Percentiles rank a stretch among this genome's conserved stretches.
These are phyloP conservation scores for Arctocebus calabarensis DNA, from an alignment of 2,797 vertebrate genomes.

Conservation along the genomic window DNA sequence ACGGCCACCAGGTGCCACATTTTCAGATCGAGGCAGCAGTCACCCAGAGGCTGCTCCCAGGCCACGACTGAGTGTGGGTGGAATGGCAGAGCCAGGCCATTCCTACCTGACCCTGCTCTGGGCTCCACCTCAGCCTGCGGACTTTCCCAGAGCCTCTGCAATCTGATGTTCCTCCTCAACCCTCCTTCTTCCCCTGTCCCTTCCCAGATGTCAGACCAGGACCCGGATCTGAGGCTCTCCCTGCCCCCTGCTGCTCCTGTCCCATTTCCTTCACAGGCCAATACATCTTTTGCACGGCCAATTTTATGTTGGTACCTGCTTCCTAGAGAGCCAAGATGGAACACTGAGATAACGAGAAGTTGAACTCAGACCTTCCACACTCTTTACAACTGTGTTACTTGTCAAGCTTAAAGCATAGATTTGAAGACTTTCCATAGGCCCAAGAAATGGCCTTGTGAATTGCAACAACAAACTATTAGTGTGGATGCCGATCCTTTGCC, in stretches of 20 bases:
- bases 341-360: too few relatives aligned
- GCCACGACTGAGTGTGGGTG: not conserved
- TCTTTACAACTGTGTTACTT: not conserved
- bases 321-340: not conserved
- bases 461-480: not conserved
- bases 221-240: not conserved
- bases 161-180: not conserved
- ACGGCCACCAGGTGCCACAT: not conserved
- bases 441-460: not conserved
- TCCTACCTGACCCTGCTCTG: not conserved
- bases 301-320: not conserved
- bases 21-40: not conserved
- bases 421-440: not conserved
- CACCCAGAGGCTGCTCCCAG: not conserved
- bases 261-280: not conserved
- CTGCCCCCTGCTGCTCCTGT: too few relatives aligned
- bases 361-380: not conserved
- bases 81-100: not conserved
- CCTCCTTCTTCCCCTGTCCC: not conserved
- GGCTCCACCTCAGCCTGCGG: not conserved
- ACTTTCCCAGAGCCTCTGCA: not conserved
- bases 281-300: not conserved
- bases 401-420: not conserved
- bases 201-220: not conserved
- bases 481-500: not conserved